Base-by-base conservation (phyloP, 2,797 vertebrate genomes). In the Eptatretus atami region DNA sequence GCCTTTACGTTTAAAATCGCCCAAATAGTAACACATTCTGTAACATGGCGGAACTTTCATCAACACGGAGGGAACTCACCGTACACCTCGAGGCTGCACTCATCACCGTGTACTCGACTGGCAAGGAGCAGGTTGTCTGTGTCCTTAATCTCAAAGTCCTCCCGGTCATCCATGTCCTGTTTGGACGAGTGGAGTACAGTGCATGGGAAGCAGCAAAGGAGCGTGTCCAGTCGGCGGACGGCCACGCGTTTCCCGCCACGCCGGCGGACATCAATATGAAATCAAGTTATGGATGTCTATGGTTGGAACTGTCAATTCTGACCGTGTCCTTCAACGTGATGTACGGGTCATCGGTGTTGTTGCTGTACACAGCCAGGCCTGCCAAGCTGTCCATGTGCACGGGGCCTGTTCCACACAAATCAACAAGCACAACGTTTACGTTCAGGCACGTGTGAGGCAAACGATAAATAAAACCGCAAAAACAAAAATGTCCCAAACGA, bases 261-360 rank as follows among this genome's bases (percentile, higher is more conserved):
- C 6, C 1, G 6, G 15, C 55, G 15, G 24, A n/a, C 15, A 15
- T 60, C 24, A n/a, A 60, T 24, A 9, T 60, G 4, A 60, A 60
- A n/a, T 60, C 3, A 15, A n/a, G 24, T 15, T 60, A 12, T 54
- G 60, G 3, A 65, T 24, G 67, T 31, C 63, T n/a, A 63, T 11
- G 6, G 52, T n/a, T 52, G n/a, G 63, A 9, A 64, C n/a, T 64
- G 44, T 13, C n/a, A 44, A 53, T 31, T 74, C 77, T 78, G 70
- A 95, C 90, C 55, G 88, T 96, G 57, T 83, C 78, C 81, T 95
- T 92, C 12, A 98, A 72, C 63, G 88, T 93, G 71, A 98, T 73
- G 14, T 95, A 93, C 15, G 90, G 84, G 72, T 98, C 92, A 4
- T 83, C 78, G 3, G 88, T 82, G 15, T 88, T 95, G 65, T 68